Base-by-base conservation (phyloP, 1,140 invertebrate genomes). In the Diabrotica undecimpunctata region DNA sequence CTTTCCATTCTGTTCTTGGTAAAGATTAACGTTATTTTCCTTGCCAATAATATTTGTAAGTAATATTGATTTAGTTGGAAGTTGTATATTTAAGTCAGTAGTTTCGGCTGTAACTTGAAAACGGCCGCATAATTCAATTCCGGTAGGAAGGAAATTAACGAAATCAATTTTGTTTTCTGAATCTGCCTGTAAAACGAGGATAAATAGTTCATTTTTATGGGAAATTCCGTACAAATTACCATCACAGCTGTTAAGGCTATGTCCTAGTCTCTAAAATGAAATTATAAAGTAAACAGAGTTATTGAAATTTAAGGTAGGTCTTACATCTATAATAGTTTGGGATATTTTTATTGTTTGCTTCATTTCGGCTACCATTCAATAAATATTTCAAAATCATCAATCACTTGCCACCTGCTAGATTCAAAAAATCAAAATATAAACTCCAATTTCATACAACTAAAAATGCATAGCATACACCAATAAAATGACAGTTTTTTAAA, bases 171-270 rank as follows among this genome's bases (percentile, higher is more conserved):
- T 80, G 74, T 83, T 78, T 66, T 83, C 83, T 62, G 84, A 80
- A 69, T 89, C 83, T 61, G 84, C 75, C 73, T 83, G 86, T 62
- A 89, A 83, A 61, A 87, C 87, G 55, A 91, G 75, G 12, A 91
- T 83, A 46, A 87, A 82, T 57, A 90, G 76, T 14, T 84, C 87
- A 65, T 88, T 84, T 74, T 91, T 85, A 72, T 87, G 86, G 77
- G 90, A 86, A 54, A 90, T 83, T 50, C 90, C 90, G 77, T 87
- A 91, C 53, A 92, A 78, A 75, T 87, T 87, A 66, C 89, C 90
- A 76, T 82, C 84, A 69, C 79, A 83, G 60, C 83, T 81, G 65
- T 84, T 77, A 69, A 84, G 83, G 58, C 84, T 71, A 55, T 80
- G 79, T 68, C 81, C 78, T 50, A 88, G 72, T 72, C 85, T 83